phyloP scores from a whole-genome alignment of 2,797 vertebrate genomes.

The Moxostoma hubbsi region DNA sequence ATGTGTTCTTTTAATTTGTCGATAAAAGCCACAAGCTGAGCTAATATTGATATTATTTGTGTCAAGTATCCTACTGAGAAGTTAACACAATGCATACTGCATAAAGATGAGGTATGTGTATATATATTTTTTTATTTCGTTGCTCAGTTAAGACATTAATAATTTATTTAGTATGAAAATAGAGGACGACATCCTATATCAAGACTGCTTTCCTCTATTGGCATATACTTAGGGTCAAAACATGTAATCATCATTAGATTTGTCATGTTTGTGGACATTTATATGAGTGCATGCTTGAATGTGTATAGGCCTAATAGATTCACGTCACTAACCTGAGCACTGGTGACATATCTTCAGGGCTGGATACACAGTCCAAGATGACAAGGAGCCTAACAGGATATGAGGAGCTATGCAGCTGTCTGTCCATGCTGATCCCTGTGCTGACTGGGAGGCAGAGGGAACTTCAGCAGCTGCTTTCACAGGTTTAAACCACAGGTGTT shows the following conservation, averaged over 20 bases:
- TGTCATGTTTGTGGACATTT: not conserved
- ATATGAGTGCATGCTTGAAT: conserved; percentile 8
- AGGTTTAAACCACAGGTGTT: conserved; percentile 84
- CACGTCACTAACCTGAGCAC: conserved; percentile 71
- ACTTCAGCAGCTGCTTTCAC: conserved; percentile 72
- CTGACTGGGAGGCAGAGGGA: conserved; percentile 73
- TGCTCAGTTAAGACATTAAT: too few species aligned
- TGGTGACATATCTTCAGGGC: conserved; percentile 66
- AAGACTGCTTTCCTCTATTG: too few species aligned
- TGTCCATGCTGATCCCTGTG: conserved; percentile 77
- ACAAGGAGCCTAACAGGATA: conserved; percentile 78
- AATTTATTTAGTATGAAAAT: too few species aligned
- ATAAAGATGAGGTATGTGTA: too few species aligned
- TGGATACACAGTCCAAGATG: conserved; percentile 58
- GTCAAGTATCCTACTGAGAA: too few species aligned
- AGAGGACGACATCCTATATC: too few species aligned
- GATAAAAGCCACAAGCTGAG: too few species aligned
- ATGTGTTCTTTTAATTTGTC: too few species aligned
- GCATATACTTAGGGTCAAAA: not conserved
- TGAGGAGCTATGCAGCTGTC: conserved; percentile 79
- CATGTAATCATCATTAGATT: not conserved
- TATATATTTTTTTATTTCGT: too few species aligned
- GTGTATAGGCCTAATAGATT: not conserved
- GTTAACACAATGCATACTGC: too few species aligned
- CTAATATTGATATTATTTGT: too few species aligned